A percentile compares a stretch with the other conserved stretches of the same genome.
Conservation (phyloP, 2,113 vertebrate genomes). For the Eleginops maclovinus region DNA sequence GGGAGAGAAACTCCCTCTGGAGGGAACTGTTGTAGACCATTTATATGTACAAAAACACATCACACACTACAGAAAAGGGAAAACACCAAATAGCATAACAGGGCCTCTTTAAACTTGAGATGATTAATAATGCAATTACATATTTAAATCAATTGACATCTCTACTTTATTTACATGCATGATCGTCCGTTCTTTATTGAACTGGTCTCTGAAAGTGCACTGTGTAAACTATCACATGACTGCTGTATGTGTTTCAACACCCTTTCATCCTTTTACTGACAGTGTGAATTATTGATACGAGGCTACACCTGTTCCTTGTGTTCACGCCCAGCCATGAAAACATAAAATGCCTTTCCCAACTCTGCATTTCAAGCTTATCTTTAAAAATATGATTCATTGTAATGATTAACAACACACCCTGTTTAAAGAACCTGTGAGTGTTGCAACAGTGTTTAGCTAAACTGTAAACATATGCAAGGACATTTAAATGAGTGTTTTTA, state of each 20-base stretch:
- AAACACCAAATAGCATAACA: no score
- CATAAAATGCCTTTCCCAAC: constrained; percentile 29
- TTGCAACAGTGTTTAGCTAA: background rate
- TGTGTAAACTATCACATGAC: constrained; percentile 36
- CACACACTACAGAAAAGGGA: no score
- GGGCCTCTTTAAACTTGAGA: no score
- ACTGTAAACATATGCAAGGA: background rate
- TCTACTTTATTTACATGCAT: no score
- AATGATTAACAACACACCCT: background rate
- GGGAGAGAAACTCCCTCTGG: no score
- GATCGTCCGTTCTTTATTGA: no score
- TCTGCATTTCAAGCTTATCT: constrained; percentile 41
- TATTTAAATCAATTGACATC: no score
- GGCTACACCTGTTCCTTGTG: constrained; percentile 33
- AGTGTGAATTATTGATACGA: constrained; percentile 62
- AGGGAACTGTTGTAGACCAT: no score
- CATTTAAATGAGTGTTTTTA: no score
- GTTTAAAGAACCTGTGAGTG: background rate
- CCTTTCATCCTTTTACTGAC: constrained; percentile 32
- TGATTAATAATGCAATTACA: no score
- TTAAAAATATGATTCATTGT: background rate
- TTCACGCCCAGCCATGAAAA: constrained; percentile 7
- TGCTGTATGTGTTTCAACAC: constrained; percentile 35
- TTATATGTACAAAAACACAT: no score
- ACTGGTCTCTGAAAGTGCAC: background rate